Base-by-base conservation (phyloP, 1,140 invertebrate genomes). In the Formica selysi region DNA sequence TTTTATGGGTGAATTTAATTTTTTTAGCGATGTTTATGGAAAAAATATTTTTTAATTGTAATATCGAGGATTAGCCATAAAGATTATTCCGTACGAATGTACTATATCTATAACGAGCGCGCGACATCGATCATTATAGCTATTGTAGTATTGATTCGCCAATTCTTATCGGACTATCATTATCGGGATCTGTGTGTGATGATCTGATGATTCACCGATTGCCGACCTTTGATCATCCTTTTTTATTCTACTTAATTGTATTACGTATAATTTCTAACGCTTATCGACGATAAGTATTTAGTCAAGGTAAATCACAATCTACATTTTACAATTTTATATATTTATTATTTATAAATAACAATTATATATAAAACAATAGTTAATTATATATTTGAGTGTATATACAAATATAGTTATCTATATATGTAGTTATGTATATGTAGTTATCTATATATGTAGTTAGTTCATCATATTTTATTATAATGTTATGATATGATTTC, bases 131-230 rank as follows among this genome's bases (percentile, higher is more conserved):
- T 81, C 5, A 16, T 11, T 26, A 19, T 61, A 71, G 4, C 41
- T 7, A 73, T 88, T 57, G 73, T 41, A 38, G 64, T 44, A 61
- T 68, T 32, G 19, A 65, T 73, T 36, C 5, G 80, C 26, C 22
- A 48, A 78, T 80, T 87, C 76, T 89, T 81, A 80, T 73, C 68
- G 16, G 44, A 22, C 48, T 87, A 85, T 89, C 81, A 67, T 29
- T 78, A 65, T 87, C 48, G 26, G 36, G 41, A 79, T 88, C 29
- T 51, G 48, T 22, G 16, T 22, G 29, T 81, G 62, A 83, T 44
- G 48, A 51, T 88, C 29, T 22, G 38, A 86, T 86, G 62, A 83
- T 44, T 86, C 64, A 61, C 11, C 11, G 79, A 73, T 48, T 7
- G 79, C 54, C 54, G 44, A 76, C 29, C 32, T 62, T 65, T 22